These are phyloP conservation scores for Aelia acuminata DNA, from an alignment of 2,888 invertebrate species.

Conservation along the genomic window DNA sequence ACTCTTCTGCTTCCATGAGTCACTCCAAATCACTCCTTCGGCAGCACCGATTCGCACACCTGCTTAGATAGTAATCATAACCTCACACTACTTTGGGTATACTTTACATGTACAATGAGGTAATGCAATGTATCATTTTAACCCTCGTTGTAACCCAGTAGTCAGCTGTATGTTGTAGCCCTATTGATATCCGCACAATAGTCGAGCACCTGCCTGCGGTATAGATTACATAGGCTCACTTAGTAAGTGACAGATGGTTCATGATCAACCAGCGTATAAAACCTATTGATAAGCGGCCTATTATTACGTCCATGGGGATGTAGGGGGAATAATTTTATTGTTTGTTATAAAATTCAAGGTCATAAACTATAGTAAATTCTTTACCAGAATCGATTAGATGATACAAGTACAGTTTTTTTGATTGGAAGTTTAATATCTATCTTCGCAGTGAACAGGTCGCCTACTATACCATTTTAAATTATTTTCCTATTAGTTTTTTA, in stretches of 20 bases:
- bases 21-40: neutral
- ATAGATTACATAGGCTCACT: constrained; percentile 32
- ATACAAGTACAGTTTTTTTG: no score
- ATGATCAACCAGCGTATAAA: constrained; percentile 38
- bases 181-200: constrained; percentile 26
- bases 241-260: constrained; percentile 34
- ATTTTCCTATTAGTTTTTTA: no score
- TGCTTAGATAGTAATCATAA: neutral
- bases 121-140: neutral
- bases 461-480: no score
- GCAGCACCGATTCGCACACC: neutral
- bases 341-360: neutral
- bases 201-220: constrained; percentile 25
- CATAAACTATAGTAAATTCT: neutral
- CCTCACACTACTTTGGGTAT: neutral
- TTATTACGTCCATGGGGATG: neutral
- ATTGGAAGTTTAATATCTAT: no score
- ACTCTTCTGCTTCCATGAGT: neutral
- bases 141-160: neutral
- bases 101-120: neutral
- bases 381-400: no score
- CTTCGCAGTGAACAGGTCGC: no score
- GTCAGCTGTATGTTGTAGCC: neutral
- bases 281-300: constrained; percentile 35
- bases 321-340: constrained; percentile 17